Base-by-base conservation (phyloP, 2,113 vertebrate species). In the Scortum barcoo region DNA sequence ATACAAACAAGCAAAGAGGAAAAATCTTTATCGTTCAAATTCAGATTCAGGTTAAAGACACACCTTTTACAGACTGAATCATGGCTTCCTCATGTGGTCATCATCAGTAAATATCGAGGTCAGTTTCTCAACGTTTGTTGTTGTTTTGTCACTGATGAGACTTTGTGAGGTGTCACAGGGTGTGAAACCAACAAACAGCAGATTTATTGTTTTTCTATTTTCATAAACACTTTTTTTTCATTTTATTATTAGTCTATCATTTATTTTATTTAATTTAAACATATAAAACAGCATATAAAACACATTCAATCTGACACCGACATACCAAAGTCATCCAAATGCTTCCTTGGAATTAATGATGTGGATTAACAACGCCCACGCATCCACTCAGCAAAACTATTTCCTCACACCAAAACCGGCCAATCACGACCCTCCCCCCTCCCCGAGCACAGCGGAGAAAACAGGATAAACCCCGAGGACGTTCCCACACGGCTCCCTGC, bases 381-480 rank as follows among this genome's bases (percentile, higher is more conserved):
- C 81, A 84, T 44, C 53, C 40, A 26, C 5, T 65, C 0, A 2
- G 12, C 46, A 4, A 33, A 68, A 8, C 1, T 26, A 42, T 88
- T 84, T 81, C 82, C 33, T 87, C 85, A 83, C 44, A 51, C 2
- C 24, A 36, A 22, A 81, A 33, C 40, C 80, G 58, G 65, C 90
- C 90, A 91, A 89, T 93, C 84, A 69, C 12, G 14, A 22, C 53
- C 0, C 60, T 19, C 50, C 69, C 70, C 44, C 62, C 83, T n/a
- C 28, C 78, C 84, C 11, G 20, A 42, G 33, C 30, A 48, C 71
- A 1, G 46, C 46, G 40, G 7, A 68, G 76, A 40, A 62, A 73
- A 68, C 72, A 87, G 50, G 22, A 28, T 4, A 44, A 72, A 60
- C 38, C 73, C 80, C 0, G 62, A 77, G 80, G 70, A 88, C 46